phyloP scores from a whole-genome alignment of 1,140 invertebrate species.

The Contarinia nasturtii region DNA sequence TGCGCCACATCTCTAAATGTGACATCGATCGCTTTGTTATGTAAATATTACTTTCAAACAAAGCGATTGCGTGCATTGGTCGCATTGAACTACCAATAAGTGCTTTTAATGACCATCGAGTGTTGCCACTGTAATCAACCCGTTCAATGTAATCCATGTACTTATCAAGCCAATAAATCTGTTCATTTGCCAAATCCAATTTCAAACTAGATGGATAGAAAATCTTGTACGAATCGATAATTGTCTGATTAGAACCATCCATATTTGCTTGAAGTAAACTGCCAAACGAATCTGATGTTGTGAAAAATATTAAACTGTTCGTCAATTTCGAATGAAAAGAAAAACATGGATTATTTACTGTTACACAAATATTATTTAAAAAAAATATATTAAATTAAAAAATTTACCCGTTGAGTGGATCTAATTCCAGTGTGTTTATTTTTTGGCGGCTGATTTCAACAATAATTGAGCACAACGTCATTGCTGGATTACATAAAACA shows the following conservation, averaged over 20 bases:
- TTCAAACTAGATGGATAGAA: constrained; percentile 49
- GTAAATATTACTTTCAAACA: constrained; percentile 45
- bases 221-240: constrained; percentile 38
- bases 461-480: constrained; percentile 41
- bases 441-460: constrained; percentile 48
- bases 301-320: constrained; percentile 51
- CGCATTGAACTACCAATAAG: constrained; percentile 25
- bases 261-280: constrained; percentile 39
- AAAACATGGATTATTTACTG: not conserved
- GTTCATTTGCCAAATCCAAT: constrained; percentile 47
- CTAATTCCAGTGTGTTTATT: constrained; percentile 58
- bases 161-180: constrained; percentile 62
- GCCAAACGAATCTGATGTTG: constrained; percentile 44
- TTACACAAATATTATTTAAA: no score
- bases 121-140: constrained; percentile 45
- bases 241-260: constrained; percentile 33
- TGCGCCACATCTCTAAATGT: no score
- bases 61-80: constrained; percentile 39
- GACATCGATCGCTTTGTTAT: no score
- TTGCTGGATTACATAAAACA: constrained; percentile 43
- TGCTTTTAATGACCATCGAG: constrained; percentile 37
- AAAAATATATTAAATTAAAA: not conserved
- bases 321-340: not conserved
- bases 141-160: constrained; percentile 55
- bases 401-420: constrained; percentile 49